Conservation (phyloP, 2,797 vertebrate species). For the Denticeps clupeoides region DNA sequence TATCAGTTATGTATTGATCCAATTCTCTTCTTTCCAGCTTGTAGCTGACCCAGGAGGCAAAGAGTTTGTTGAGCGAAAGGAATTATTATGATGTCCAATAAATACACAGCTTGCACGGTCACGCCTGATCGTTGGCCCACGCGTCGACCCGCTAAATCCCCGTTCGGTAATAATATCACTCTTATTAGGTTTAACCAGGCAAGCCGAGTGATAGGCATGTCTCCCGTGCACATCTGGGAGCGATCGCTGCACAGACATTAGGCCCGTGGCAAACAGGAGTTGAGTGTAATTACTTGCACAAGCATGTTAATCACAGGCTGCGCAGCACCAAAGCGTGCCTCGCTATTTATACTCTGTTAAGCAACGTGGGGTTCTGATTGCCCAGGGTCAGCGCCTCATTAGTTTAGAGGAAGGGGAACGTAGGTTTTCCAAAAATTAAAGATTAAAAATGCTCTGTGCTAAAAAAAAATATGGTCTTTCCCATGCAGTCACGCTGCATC, state of each 20-base stretch:
- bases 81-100: no score
- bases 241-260: slow-evolving; percentile 19
- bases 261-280: slow-evolving; percentile 13
- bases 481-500: no score
- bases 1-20: no score
- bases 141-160: slow-evolving; percentile 1
- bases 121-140: slow-evolving; percentile 5
- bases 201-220: slow-evolving; percentile 15
- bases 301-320: slow-evolving; percentile 17
- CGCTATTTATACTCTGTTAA: slow-evolving; percentile 15
- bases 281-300: slow-evolving; percentile 16
- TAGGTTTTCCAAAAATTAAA: background rate
- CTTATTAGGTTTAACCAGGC: slow-evolving; percentile 12
- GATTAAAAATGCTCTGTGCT: no score
- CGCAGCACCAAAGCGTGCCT: slow-evolving; percentile 3
- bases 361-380: slow-evolving; percentile 1
- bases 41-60: no score
- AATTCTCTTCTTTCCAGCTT: no score
- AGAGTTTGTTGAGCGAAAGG: no score
- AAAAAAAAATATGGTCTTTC: no score
- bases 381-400: background rate
- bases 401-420: background rate
- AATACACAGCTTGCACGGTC: slow-evolving; percentile 5
- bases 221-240: slow-evolving; percentile 25
- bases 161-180: slow-evolving; percentile 11